These are phyloP conservation scores for Lysandra bellargus DNA, from an alignment of 2,888 invertebrate species.

Conservation along the genomic window DNA sequence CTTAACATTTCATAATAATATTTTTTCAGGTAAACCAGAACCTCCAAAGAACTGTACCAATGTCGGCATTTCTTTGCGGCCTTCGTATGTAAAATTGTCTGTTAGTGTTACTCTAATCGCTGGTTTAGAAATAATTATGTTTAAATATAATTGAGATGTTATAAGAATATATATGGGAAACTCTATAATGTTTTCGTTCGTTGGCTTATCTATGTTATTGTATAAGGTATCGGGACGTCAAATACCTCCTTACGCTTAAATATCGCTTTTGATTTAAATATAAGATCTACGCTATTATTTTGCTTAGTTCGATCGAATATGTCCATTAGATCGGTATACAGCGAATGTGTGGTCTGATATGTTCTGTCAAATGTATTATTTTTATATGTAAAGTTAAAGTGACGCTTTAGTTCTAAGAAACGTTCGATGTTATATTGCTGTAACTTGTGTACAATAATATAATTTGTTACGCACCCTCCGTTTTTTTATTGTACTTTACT, in stretches of 20 bases:
- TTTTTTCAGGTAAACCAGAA: slow-evolving; percentile 66
- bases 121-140: slow-evolving; percentile 50
- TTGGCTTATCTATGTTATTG: slow-evolving; percentile 26
- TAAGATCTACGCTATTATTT: neutral
- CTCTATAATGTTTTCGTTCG: slow-evolving; percentile 36
- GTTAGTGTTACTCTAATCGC: slow-evolving; percentile 42
- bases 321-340: slow-evolving; percentile 33
- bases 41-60: slow-evolving; percentile 69
- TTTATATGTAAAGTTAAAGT: slow-evolving; percentile 59
- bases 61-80: slow-evolving; percentile 48
- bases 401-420: slow-evolving; percentile 72
- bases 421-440: slow-evolving; percentile 73
- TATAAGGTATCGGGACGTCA: slow-evolving; percentile 13
- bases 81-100: slow-evolving; percentile 42
- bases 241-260: slow-evolving; percentile 22
- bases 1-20: slow-evolving; percentile 2
- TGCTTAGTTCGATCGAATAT: slow-evolving; percentile 5
- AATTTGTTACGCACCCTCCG: slow-evolving; percentile 51
- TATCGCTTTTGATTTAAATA: slow-evolving; percentile 30
- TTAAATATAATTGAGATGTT: slow-evolving; percentile 50
- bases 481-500: slow-evolving; percentile 49
- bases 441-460: slow-evolving; percentile 53
- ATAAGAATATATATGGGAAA: slow-evolving; percentile 32
- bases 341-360: slow-evolving; percentile 38
- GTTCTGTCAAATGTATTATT: slow-evolving; percentile 63